Conservation (phyloP, 64 coral and sea anemone genomes). For the Platygyra sinensis region DNA sequence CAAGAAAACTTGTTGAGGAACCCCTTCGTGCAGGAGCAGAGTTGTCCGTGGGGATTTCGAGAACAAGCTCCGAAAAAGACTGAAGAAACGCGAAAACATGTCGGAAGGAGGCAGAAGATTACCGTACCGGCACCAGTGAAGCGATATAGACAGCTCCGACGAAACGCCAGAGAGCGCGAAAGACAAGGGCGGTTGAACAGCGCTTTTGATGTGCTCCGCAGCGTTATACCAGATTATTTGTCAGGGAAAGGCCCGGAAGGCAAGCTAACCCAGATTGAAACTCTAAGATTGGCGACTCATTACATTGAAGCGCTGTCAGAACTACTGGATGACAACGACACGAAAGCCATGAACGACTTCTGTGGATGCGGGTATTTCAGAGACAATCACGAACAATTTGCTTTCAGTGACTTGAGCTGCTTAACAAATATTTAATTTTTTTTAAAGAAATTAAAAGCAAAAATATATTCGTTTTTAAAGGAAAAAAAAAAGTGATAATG, state of each 20-base stretch:
- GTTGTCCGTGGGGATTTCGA: conserved; percentile 19
- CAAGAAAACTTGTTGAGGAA: conserved; percentile 29
- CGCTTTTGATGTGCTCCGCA: conserved; percentile 94
- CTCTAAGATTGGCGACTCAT: conserved; percentile 85
- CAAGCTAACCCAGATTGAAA: conserved; percentile 98
- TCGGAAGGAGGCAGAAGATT: conserved; percentile 47
- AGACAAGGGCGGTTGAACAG: conserved; percentile 89
- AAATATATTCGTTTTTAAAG: background rate
- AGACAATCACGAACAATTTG: conserved; percentile 24
- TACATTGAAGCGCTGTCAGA: conserved; percentile 96
- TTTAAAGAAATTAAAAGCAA: background rate
- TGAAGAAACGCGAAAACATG: conserved; percentile 39
- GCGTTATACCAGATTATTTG: conserved; percentile 97
- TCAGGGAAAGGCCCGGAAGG: conserved; percentile 97
- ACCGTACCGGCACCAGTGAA: conserved; percentile 85
- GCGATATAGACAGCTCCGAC: conserved; percentile 87
- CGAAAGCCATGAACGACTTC: conserved; percentile 34
- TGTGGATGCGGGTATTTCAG: conserved; percentile 66
- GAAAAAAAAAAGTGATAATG: background rate
- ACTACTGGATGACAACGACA: conserved; percentile 81
- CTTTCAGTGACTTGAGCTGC: conserved; percentile 31
- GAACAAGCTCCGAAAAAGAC: conserved; percentile 39
- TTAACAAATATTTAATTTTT: conserved; percentile 26
- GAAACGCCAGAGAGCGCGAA: conserved; percentile 96
- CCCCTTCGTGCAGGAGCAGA: conserved; percentile 19